phyloP scores from a whole-genome alignment of 2,113 vertebrate species.

The Antennarius striatus region DNA sequence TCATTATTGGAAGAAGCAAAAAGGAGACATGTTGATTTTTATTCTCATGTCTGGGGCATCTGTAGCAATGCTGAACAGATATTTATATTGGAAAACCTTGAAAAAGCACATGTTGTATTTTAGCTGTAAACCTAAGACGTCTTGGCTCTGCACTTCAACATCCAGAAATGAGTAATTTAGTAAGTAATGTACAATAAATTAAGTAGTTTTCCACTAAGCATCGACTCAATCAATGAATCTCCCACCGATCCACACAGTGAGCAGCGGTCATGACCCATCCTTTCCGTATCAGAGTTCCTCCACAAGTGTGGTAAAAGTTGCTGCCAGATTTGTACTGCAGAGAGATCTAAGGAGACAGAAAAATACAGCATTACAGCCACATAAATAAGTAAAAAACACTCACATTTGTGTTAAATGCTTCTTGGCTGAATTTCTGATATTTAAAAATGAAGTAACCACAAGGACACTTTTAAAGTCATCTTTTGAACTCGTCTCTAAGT shows the following conservation, averaged over 20 bases:
- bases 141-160: not conserved
- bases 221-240: conserved; percentile 8
- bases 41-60: too few relatives aligned
- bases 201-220: not conserved
- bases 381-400: not conserved
- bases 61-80: too few relatives aligned
- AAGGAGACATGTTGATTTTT: too few relatives aligned
- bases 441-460: too few relatives aligned
- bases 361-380: not conserved
- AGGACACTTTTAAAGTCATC: too few relatives aligned
- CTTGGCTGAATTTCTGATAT: too few relatives aligned
- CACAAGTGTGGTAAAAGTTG: conserved; percentile 83
- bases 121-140: too few relatives aligned
- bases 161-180: not conserved
- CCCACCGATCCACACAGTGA: conserved; percentile 80
- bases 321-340: conserved; percentile 77
- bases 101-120: too few relatives aligned
- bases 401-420: not conserved
- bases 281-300: conserved; percentile 82
- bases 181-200: not conserved
- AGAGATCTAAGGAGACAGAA: conserved; percentile 55
- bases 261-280: conserved; percentile 90
- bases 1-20: too few relatives aligned
- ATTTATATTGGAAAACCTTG: too few relatives aligned
- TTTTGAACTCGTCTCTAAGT: too few relatives aligned